Evolutionary conservation across 2,888 invertebrate species (phyloP).

Genomic region (Watsonalla cultraria): DNA sequence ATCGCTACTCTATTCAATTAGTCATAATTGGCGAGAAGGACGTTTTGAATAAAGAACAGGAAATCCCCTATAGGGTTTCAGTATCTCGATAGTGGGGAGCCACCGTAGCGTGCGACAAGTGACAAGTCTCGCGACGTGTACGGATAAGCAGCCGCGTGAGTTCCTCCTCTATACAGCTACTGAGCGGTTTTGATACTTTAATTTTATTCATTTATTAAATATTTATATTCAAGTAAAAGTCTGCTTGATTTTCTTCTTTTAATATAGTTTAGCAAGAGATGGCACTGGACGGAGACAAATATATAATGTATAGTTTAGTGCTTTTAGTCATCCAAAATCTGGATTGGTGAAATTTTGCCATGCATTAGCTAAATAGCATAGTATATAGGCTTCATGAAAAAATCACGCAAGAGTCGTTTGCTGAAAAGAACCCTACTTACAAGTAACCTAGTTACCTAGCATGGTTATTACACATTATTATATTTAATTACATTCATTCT

Average conservation of each 20-base stretch:
- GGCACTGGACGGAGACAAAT: no score
- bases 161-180: constrained; percentile 24
- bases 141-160: constrained; percentile 60
- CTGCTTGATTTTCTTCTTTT: no score
- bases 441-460: constrained; percentile 15
- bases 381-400: background rate
- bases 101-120: constrained; percentile 64
- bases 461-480: constrained; percentile 38
- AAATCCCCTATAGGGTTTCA: constrained; percentile 52
- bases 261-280: no score
- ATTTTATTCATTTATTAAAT: background rate
- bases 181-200: constrained; percentile 40
- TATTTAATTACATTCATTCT: constrained; percentile 32
- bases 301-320: no score
- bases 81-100: constrained; percentile 44
- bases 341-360: background rate
- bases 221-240: no score
- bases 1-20: constrained; percentile 27
- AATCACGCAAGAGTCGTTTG: background rate
- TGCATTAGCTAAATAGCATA: background rate
- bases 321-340: no score
- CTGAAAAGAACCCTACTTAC: constrained; percentile 8
- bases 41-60: constrained; percentile 43
- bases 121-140: constrained; percentile 64
- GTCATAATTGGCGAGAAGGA: constrained; percentile 20